These are phyloP conservation scores for Saturnia japonica DNA, from an alignment of 2,888 invertebrate species.

Conservation along the genomic window DNA sequence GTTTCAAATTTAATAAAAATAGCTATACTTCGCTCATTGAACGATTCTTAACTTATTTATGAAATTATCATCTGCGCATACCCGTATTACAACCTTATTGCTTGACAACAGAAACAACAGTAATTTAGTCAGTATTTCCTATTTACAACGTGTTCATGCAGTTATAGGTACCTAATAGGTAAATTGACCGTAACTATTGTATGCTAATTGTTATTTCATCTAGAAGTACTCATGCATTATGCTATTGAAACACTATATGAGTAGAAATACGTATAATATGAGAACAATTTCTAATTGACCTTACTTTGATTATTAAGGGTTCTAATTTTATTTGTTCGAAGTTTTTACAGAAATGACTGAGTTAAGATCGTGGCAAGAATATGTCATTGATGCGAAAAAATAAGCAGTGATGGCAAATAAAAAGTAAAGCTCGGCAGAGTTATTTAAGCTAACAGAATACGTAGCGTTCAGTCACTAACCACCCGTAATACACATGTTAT, in stretches of 20 bases:
- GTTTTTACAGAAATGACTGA: no score
- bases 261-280: not conserved
- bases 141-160: not conserved
- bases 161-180: conserved; percentile 25
- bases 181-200: conserved; percentile 30
- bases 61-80: not conserved
- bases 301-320: no score
- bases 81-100: not conserved
- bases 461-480: not conserved
- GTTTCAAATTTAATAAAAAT: not conserved
- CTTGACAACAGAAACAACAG: not conserved
- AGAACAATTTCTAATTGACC: no score
- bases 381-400: no score
- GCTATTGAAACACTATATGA: conserved; percentile 18
- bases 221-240: conserved; percentile 18
- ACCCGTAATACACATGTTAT: not conserved
- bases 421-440: not conserved
- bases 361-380: no score
- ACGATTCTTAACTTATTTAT: not conserved
- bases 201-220: conserved; percentile 31
- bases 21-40: not conserved
- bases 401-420: not conserved
- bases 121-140: not conserved
- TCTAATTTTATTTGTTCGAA: no score
- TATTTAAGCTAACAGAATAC: not conserved